Percentiles rank a stretch among this genome's conserved stretches.
These are phyloP conservation scores for Dryocosmus kuriphilus DNA, from an alignment of 2,888 invertebrate genomes.

Conservation along the genomic window DNA sequence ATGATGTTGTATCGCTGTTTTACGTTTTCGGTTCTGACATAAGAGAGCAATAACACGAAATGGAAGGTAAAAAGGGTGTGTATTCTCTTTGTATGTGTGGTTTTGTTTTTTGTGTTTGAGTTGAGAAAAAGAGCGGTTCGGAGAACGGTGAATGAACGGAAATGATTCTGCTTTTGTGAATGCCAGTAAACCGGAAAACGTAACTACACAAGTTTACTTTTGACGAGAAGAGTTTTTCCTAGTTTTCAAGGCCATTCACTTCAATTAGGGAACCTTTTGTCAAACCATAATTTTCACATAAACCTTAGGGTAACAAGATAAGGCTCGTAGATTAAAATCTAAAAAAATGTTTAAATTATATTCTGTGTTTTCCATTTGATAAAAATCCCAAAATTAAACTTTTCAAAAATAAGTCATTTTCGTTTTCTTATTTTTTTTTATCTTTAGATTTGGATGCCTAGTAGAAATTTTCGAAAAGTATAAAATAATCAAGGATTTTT, in stretches of 20 bases:
- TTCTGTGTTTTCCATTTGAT: too few species aligned
- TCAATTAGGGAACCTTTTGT: background rate
- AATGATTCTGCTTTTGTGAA: conserved; percentile 24
- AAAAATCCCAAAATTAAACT: too few species aligned
- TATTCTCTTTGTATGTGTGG: conserved; percentile 5
- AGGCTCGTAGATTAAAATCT: background rate
- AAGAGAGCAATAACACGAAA: conserved; percentile 24
- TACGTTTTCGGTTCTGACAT: conserved; percentile 27
- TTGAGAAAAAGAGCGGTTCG: background rate
- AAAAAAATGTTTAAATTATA: background rate
- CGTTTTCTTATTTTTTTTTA: too few species aligned
- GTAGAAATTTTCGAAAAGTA: too few species aligned
- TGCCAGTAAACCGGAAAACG: conserved; percentile 23
- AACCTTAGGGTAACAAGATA: background rate
- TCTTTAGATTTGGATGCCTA: too few species aligned
- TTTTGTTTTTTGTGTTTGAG: conserved; percentile 5
- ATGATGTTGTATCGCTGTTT: conserved; percentile 23
- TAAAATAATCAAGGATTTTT: background rate
- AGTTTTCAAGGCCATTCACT: conserved; percentile 29
- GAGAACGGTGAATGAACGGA: conserved; percentile 22
- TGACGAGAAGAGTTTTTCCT: conserved; percentile 30
- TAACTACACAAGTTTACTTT: conserved; percentile 35
- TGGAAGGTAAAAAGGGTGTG: conserved; percentile 13
- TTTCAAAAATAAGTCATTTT: too few species aligned
- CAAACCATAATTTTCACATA: background rate